Percentiles rank a stretch among this genome's conserved stretches.
Evolutionary conservation across 2,888 invertebrate species (phyloP).

Genomic region (Rhaphigaster nebulosa): DNA sequence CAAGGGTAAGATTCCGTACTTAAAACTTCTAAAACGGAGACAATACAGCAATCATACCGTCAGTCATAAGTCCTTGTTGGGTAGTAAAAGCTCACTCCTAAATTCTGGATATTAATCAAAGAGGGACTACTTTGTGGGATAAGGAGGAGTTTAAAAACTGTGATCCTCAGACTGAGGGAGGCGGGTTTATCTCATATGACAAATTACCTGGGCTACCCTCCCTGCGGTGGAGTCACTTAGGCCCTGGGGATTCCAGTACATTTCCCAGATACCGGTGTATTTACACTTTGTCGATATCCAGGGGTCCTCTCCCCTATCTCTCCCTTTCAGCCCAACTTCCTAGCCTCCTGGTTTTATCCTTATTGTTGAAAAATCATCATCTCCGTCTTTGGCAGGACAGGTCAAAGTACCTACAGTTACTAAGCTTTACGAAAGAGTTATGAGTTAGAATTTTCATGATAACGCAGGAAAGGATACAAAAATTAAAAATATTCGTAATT

Average conservation of each 20-base stretch:
- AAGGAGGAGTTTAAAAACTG: conserved; percentile 45
- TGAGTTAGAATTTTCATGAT: too few species aligned
- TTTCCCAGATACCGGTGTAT: conserved; percentile 54
- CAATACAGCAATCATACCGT: not conserved
- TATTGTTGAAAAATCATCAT: conserved; percentile 41
- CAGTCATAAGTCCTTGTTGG: conserved; percentile 26
- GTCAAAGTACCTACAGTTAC: not conserved
- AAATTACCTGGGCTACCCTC: conserved; percentile 42
- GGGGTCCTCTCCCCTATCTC: conserved; percentile 34
- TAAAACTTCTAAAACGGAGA: not conserved
- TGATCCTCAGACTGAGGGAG: not conserved
- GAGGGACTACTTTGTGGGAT: conserved; percentile 35
- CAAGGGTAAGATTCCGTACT: not conserved
- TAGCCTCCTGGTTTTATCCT: conserved; percentile 15
- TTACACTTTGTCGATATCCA: conserved; percentile 53
- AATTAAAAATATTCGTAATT: too few species aligned
- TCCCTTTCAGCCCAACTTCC: conserved; percentile 45
- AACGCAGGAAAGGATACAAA: too few species aligned
- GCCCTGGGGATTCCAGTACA: conserved; percentile 55
- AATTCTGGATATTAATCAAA: conserved; percentile 36
- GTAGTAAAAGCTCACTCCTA: conserved; percentile 33
- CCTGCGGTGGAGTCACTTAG: conserved; percentile 31
- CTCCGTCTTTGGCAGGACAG: not conserved
- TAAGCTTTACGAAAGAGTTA: not conserved
- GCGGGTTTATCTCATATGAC: conserved; percentile 45